phyloP scores from a whole-genome alignment of 2,113 vertebrate species.

The Uropsilus gracilis region DNA sequence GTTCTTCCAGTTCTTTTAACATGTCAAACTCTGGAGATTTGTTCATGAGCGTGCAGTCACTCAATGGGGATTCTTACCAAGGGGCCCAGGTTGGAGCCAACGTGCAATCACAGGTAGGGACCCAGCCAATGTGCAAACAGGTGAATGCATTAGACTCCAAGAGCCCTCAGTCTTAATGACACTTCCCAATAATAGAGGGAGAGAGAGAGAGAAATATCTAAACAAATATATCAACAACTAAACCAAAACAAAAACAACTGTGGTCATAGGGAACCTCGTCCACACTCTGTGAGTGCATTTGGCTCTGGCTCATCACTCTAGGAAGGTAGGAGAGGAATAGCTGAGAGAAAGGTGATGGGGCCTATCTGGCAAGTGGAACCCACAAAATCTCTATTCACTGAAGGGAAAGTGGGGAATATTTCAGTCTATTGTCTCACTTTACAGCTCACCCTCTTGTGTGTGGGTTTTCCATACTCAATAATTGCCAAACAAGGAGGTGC shows the following conservation, averaged over 20 bases:
- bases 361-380: not conserved
- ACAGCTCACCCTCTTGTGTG: constrained; percentile 62
- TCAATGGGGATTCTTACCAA: constrained; percentile 99
- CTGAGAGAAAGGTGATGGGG: constrained; percentile 1
- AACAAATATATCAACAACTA: constrained; percentile 26
- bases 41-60: constrained; percentile 99
- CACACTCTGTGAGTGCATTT: constrained; percentile 85
- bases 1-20: constrained; percentile 99
- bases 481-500: constrained; percentile 46
- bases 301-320: constrained; percentile 85
- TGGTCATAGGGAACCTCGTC: constrained; percentile 79
- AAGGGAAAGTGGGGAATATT: constrained; percentile 65
- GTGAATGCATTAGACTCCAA: constrained; percentile 81
- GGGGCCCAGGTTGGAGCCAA: constrained; percentile 99
- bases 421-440: constrained; percentile 46
- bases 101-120: constrained; percentile 99
- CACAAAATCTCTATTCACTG: constrained; percentile 43
- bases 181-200: constrained; percentile 71
- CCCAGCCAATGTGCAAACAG: constrained; percentile 86
- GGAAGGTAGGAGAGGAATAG: constrained; percentile 48
- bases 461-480: constrained; percentile 55
- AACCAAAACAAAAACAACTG: constrained; percentile 69
- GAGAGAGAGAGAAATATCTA: not conserved
- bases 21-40: constrained; percentile 99
- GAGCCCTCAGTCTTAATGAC: constrained; percentile 83